Base-by-base conservation (phyloP, 1,140 invertebrate species). In the Drosophila kurseongensis region DNA sequence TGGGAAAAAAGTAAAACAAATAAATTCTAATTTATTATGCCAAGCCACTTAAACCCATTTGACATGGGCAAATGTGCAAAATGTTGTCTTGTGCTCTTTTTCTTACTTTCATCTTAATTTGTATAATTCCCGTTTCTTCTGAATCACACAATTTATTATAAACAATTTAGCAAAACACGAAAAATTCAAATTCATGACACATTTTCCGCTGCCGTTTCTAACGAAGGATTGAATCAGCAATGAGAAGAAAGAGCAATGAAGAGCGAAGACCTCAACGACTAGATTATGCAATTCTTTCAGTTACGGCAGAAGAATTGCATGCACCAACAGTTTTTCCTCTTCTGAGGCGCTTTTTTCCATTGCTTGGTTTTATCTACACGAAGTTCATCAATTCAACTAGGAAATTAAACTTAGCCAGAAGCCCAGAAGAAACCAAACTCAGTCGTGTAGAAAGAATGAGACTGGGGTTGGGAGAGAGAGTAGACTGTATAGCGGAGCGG, bases 371-470 rank as follows among this genome's bases (percentile, higher is more conserved):
- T 84, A 84, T 84, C 81, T 85, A 66, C 78, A 85, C 81, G 82
- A 85, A 85, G 81, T 85, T 85, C 81, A 85, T 85, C 81, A 85
- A 86, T 84, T 85, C 81, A 68, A 78, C 80, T 69, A 47, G 80
- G 75, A 84, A 82, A 82, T 82, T 82, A 82, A 83, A 83, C 69
- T 61, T 69, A 67, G 66, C 58, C 47, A 63, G 52, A 82, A 62
- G 61, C 78, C 68, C 78, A 57, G 35, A 55, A 38, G 72, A 59
- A 57, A 57, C 71, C 56, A 75, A 85, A 68, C 40, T 79, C 78
- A 86, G 82, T 82, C 82, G 82, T 88, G 79, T 86, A 83, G 84
- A 83, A 88, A 86, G 80, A 86, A 79, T 65, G 23, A 56, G 29
- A 42, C 51, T n/a, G 23, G 35, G 7, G 14, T 68, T 6, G 23